Evolutionary conservation across 2,113 vertebrate species (phyloP).

Genomic region (Eurypyga helias): DNA sequence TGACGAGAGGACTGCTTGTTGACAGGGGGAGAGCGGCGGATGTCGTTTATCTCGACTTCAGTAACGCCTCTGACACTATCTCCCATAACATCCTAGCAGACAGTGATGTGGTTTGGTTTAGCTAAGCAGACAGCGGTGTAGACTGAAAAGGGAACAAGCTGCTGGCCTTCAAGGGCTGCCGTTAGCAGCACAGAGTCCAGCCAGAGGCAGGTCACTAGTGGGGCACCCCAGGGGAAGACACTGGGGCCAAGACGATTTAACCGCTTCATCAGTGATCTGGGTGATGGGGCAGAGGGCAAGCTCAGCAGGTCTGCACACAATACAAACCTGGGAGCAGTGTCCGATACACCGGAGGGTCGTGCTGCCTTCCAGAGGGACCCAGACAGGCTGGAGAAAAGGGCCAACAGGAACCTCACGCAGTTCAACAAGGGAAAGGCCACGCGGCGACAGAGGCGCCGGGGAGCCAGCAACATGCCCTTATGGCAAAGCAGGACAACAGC

Average conservation of each 20-base stretch:
- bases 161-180: neutral
- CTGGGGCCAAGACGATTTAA: neutral
- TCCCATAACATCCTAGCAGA: neutral
- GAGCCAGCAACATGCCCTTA: neutral
- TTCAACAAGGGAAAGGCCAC: too few relatives aligned
- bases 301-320: neutral
- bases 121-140: neutral
- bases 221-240: neutral
- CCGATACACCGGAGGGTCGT: neutral
- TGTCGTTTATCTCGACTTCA: neutral
- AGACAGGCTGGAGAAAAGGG: too few relatives aligned
- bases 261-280: neutral
- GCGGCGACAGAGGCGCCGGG: too few relatives aligned
- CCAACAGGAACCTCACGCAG: too few relatives aligned
- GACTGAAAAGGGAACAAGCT: neutral
- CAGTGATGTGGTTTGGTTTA: accelerated
- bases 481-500: neutral
- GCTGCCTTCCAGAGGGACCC: neutral
- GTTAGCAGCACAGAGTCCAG: neutral
- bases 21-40: accelerated
- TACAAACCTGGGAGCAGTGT: neutral
- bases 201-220: neutral
- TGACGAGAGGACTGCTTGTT: neutral
- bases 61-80: neutral
- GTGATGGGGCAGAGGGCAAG: neutral